These are phyloP conservation scores for Heliocidaris tuberculata DNA, from an alignment of 35 echinoderm and acorn worm genomes.

Conservation along the genomic window DNA sequence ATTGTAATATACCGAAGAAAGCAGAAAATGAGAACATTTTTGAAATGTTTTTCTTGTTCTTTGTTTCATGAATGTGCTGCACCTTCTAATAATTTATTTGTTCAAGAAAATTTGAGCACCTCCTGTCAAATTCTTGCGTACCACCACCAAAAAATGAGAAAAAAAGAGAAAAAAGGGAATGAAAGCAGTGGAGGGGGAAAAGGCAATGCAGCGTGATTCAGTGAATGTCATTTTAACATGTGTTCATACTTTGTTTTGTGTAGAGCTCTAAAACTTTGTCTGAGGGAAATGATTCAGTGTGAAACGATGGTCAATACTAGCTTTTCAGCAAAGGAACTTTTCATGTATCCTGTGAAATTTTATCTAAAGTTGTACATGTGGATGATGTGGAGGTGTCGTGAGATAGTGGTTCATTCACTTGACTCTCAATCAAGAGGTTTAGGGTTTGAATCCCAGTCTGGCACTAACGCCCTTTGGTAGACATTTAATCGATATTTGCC, in stretches of 20 bases:
- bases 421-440: no score
- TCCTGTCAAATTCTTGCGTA: background rate
- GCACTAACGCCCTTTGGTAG: no score
- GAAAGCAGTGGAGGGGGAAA: background rate
- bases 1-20: conserved; percentile 40
- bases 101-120: background rate
- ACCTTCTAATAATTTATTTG: conserved; percentile 30
- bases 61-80: conserved; percentile 47
- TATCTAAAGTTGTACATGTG: no score
- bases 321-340: no score
- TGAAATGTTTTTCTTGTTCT: conserved; percentile 18
- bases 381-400: no score
- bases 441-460: no score
- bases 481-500: no score
- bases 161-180: background rate
- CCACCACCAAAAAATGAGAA: no score
- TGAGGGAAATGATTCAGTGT: background rate
- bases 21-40: background rate
- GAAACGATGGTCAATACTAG: no score
- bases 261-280: background rate
- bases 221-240: background rate
- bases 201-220: background rate
- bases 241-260: background rate
- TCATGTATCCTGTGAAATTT: no score
- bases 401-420: no score